These are phyloP conservation scores for Conus betulinus DNA, from an alignment of 1,140 invertebrate genomes.

Conservation along the genomic window DNA sequence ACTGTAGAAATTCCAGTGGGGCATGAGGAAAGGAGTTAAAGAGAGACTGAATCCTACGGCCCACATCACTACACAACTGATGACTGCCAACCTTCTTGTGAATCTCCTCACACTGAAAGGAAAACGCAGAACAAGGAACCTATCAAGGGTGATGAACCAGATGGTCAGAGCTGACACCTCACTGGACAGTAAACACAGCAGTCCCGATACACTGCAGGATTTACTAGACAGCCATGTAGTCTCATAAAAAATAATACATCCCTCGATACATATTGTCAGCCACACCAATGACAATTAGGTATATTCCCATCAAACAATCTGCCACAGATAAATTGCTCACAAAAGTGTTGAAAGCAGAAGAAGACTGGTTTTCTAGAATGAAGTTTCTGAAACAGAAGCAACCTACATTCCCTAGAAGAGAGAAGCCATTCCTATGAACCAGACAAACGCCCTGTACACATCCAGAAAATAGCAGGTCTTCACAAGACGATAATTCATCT, in stretches of 20 bases:
- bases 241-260: neutral
- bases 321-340: neutral
- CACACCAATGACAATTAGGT: neutral
- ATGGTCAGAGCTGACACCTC: neutral
- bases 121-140: neutral
- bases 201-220: neutral
- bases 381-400: neutral
- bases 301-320: neutral
- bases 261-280: neutral
- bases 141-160: neutral
- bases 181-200: neutral
- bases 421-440: neutral
- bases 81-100: neutral
- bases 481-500: neutral
- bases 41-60: neutral
- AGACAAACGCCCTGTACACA: neutral
- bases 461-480: neutral
- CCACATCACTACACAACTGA: neutral
- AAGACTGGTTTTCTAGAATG: neutral
- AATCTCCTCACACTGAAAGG: neutral
- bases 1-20: neutral
- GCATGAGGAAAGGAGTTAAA: neutral
- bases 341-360: neutral
- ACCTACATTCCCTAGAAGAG: neutral
- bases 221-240: neutral